Evolutionary conservation across 2,888 invertebrate species (phyloP).

Genomic region (Cosmia pyralina): DNA sequence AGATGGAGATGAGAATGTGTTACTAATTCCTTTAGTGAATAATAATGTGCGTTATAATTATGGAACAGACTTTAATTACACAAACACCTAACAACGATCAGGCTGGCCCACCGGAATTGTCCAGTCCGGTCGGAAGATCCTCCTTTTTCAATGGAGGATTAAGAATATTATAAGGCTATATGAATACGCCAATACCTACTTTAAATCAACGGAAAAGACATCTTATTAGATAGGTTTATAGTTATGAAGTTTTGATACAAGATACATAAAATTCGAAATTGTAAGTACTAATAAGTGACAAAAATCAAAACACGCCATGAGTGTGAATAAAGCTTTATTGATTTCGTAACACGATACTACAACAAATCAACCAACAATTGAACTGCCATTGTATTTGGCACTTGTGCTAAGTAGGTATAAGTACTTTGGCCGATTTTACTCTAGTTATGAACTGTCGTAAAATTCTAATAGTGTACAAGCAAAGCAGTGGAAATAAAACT

Average conservation of each 20-base stretch:
- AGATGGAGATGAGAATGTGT: neutral
- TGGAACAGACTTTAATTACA: neutral
- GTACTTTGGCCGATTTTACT: slow-evolving; percentile 5
- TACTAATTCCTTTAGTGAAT: neutral
- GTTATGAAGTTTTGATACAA: neutral
- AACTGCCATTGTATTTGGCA: slow-evolving; percentile 24
- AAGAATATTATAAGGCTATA: neutral
- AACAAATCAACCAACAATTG: slow-evolving; percentile 4
- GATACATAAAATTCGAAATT: neutral
- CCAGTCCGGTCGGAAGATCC: no score
- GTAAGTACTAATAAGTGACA: neutral
- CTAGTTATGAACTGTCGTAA: slow-evolving; percentile 35
- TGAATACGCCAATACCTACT: neutral
- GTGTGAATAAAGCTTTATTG: neutral
- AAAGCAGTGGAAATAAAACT: slow-evolving; percentile 28
- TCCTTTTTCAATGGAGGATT: neutral
- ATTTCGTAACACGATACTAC: neutral
- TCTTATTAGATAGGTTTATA: neutral
- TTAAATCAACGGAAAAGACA: neutral
- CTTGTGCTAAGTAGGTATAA: neutral
- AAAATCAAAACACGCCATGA: neutral
- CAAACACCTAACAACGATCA: neutral
- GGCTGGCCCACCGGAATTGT: neutral
- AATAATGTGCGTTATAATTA: no score
- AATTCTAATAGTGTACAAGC: slow-evolving; percentile 27